Evolutionary conservation across 2,888 invertebrate genomes (phyloP).

Genomic region (Sialis fuliginosa): DNA sequence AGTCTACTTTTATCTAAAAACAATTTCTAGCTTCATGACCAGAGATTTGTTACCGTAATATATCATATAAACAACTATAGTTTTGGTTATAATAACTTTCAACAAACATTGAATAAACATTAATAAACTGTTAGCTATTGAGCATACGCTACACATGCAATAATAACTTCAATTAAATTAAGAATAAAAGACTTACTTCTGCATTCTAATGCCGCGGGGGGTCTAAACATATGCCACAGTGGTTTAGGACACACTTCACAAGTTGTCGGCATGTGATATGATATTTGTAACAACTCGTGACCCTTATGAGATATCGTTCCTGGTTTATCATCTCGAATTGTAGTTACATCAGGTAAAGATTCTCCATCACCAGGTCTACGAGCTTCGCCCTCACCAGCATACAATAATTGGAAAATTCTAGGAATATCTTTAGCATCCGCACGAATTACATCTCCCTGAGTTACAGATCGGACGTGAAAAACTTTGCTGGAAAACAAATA

Average conservation of each 20-base stretch:
- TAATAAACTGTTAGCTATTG: neutral
- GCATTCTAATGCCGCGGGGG: slow-evolving; percentile 94
- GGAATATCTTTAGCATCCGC: slow-evolving; percentile 99
- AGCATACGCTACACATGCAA: neutral
- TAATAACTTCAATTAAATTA: neutral
- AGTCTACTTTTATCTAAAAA: no score
- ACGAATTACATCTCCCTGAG: slow-evolving; percentile 97
- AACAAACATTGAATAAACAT: no score
- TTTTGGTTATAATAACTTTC: no score
- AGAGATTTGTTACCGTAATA: no score
- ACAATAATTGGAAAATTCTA: slow-evolving; percentile 90
- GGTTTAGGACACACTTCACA: slow-evolving; percentile 97
- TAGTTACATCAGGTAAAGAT: slow-evolving; percentile 37
- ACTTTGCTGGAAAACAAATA: slow-evolving; percentile 58
- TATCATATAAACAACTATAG: no score
- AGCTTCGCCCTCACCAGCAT: slow-evolving; percentile 93
- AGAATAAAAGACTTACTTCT: slow-evolving; percentile 44
- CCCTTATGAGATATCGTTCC: slow-evolving; percentile 69
- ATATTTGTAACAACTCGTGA: slow-evolving; percentile 90
- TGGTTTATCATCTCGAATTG: slow-evolving; percentile 33
- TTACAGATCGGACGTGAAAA: slow-evolving; percentile 95
- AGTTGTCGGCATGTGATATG: slow-evolving; percentile 94
- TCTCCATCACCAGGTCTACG: slow-evolving; percentile 53
- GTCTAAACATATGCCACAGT: slow-evolving; percentile 94
- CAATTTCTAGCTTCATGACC: no score